A percentile compares a stretch with the other conserved stretches of the same genome.
Evolutionary conservation across 2,797 vertebrate species (phyloP).

Genomic region (Threskiornis aethiopicus): DNA sequence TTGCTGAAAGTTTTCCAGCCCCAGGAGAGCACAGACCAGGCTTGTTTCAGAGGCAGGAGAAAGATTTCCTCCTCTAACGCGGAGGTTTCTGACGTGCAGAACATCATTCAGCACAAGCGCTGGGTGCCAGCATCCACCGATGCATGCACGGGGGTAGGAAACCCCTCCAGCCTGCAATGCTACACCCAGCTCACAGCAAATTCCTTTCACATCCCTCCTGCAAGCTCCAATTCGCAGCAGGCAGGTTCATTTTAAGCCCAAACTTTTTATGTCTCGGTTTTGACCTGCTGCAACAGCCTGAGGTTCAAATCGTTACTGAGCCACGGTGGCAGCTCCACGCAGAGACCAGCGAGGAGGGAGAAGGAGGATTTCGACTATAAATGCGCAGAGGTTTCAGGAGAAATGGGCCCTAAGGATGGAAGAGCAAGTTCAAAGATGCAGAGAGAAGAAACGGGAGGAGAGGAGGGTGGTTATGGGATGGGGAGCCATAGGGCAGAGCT

Average conservation of each 20-base stretch:
- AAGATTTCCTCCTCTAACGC: background rate
- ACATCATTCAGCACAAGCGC: background rate
- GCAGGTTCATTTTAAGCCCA: background rate
- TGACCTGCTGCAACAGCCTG: background rate
- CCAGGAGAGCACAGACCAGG: background rate
- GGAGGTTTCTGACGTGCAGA: background rate
- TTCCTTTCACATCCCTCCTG: background rate
- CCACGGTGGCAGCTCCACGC: background rate
- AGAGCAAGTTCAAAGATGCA: background rate
- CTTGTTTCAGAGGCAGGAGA: background rate
- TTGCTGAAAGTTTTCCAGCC: background rate
- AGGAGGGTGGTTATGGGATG: background rate
- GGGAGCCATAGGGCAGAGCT: background rate
- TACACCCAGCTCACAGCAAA: background rate
- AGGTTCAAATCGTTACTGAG: background rate
- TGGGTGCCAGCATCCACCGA: accelerated
- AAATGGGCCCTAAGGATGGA: background rate
- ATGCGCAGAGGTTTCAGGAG: background rate
- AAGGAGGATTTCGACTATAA: background rate
- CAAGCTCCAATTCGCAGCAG: background rate
- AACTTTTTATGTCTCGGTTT: background rate
- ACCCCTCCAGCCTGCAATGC: background rate
- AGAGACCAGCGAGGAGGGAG: background rate
- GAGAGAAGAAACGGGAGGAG: background rate
- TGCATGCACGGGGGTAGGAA: background rate